phyloP scores from a whole-genome alignment of 2,113 vertebrate genomes.

The Mesoclemmys tuberculata region DNA sequence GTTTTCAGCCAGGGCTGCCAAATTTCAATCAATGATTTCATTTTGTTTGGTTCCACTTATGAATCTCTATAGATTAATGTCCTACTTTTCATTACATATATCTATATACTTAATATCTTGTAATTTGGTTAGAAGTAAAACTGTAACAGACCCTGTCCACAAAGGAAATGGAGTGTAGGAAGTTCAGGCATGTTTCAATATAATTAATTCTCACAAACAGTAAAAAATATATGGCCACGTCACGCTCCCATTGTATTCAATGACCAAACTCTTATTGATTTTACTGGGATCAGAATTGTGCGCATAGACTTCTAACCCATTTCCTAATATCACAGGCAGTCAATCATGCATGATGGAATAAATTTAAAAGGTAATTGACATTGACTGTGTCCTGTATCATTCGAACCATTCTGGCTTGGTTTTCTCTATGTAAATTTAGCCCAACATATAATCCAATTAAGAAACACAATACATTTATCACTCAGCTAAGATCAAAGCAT shows the following conservation, averaged over 20 bases:
- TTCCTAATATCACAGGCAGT: background rate
- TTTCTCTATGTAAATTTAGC: background rate
- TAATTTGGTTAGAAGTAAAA: background rate
- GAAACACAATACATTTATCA: accelerated
- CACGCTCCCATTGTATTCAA: accelerated
- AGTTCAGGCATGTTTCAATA: background rate
- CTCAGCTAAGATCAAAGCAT: background rate
- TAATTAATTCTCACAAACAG: background rate
- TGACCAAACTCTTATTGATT: accelerated
- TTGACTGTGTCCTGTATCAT: background rate
- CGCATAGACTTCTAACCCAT: background rate
- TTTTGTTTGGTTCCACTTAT: accelerated
- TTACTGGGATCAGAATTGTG: background rate
- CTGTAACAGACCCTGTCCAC: background rate
- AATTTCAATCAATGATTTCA: accelerated
- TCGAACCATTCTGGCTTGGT: background rate
- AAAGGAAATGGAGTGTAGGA: accelerated
- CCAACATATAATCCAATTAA: background rate
- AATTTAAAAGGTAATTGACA: background rate
- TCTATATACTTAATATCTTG: accelerated
- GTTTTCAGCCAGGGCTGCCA: background rate
- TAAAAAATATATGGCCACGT: background rate
- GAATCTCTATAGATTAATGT: background rate
- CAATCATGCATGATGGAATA: accelerated
- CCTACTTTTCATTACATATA: accelerated